Base-by-base conservation (phyloP, 1,140 invertebrate genomes). In the Zophobas morio region DNA sequence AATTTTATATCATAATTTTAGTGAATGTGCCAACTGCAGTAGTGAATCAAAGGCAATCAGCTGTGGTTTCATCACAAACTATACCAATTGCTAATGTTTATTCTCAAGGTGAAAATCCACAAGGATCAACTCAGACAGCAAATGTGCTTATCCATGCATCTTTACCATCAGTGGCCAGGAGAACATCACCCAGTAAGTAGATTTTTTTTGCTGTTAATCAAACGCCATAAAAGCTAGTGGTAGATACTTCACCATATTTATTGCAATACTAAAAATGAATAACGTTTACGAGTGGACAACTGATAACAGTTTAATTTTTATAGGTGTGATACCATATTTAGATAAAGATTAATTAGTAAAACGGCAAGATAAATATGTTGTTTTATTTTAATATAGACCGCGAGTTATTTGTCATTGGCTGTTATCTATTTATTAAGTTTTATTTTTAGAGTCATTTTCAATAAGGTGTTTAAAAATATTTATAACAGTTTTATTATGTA, bases 61-160 rank as follows among this genome's bases (percentile, higher is more conserved):
- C 80, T 37, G 77, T 84, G 4, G 84, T 81, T 39, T 74, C 84
- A 6, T 76, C 84, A 3, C 84, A 86, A 78, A 72, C 84, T 40
- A 84, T 85, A 74, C 81, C 84, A 1, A 84, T 86, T 54, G 81
- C 81, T 4, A 86, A 84, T 81, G 85, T 84, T 4, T 85, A 83
- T 80, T 78, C 83, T n/a, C 81, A 79, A 74, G 80, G 40, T n/a
- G 84, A 84, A 49, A 81, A 75, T 63, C 82, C 79, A 74, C 79
- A 74, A 39, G 77, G 63, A 37, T 40, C 66, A 46, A 77, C 79
- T 33, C 34, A 79, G 34, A 72, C 77, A 6, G 78, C 80, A n/a
- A 84, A 78, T 79, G 82, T 84, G 40, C 84, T 83, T 60, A 84
- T 85, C 47, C 83, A 84, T 70, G 70, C 82, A 2, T 78, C 83